Base-by-base conservation (phyloP, 2,113 vertebrate species). In the Charadrius vociferus region DNA sequence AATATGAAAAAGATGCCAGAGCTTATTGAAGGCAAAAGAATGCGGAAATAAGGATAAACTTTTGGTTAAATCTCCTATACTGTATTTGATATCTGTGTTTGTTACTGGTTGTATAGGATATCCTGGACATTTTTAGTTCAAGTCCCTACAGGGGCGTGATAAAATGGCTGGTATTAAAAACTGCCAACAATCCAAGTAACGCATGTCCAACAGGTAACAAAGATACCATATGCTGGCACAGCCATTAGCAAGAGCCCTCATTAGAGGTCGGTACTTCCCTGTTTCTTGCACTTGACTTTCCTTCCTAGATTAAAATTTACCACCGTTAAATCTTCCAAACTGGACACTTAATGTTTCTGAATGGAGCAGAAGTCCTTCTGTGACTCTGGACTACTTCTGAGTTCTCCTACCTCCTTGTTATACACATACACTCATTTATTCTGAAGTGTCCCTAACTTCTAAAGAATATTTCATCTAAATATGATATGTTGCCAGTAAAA, bases 1-100 rank as follows among this genome's bases (percentile, higher is more conserved):
- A 97, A 95, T 73, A 79, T 1, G 29, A 85, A 95, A 94, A 97
- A 93, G 86, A 94, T 8, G n/a, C 56, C 47, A 53, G 81, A 93
- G 27, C 2, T 91, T 77, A 94, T 66, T 65, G 58, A 85, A 87
- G 32, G 73, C 14, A 75, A 79, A 88, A 86, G 53, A 95, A 94
- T 67, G 39, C 0, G 0, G 83, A 93, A 95, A 86, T 37, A 68
- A 73, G 30, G 39, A 93, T 36, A 45, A 75, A 56, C 22, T 91
- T 94, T 29, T 65, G 5, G 24, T 61, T 43, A 81, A 86, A 78
- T 37, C 21, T 88, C 27, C 47, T 83, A 17, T 14, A 41, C 8
- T 30, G 4, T 39, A 55, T 62, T 86, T 88, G 53, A 17, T 66
- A 30, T 91, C 41, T 92, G 39, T 83, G 29, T 53, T 49, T 93